Evolutionary conservation across 2,113 vertebrate species (phyloP), one percentile per base, ranked within the genome.

Genomic region (Cromileptes altivelis): DNA sequence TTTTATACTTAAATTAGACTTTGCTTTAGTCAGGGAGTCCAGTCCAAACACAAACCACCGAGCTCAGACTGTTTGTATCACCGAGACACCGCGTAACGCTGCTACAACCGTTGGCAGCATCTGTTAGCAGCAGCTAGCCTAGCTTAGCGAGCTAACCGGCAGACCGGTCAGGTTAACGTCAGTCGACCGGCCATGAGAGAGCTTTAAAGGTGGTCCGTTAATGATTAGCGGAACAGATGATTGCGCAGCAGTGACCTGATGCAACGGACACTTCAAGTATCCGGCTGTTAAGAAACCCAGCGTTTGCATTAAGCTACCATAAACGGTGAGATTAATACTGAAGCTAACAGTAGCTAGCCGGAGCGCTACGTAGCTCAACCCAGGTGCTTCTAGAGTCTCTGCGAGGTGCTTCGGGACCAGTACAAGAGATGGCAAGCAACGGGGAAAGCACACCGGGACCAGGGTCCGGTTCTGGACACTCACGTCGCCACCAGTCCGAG

Each of bases 341-440:
- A 0, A 50, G 88, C 82, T 85, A 89, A 70, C 70, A 14, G 25
- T 2, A 7, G 64, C 71, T 90, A 85, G 67, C 68, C 13, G 62
- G 27, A 42, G 37, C 49, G 14, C 47, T 12, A 75, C 52, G 40
- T 25, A 74, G 11, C n/a, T 55, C 25, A 50, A 45, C 62, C 12
- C 25, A 33, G 80, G 80, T 63, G 70, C 33, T 42, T 49, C 18
- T 21, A 50, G 10, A 18, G 19, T 4, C 23, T 52, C 17, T 7
- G 27, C 30, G 49, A 67, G 53, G 50, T 60, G 71, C 15, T 61
- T 9, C 37, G 30, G 80, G 14, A 57, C 56, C 42, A 9, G 27
- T 7, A 42, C 72, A n/a, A 37, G 69, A 49, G 10, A 90, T 94
- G 92, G 89, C 91, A 19, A 71, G 75, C 67, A 60, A 88, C 7